phyloP scores from a whole-genome alignment of 1,140 invertebrate genomes.

The Oryctes rhinoceros region DNA sequence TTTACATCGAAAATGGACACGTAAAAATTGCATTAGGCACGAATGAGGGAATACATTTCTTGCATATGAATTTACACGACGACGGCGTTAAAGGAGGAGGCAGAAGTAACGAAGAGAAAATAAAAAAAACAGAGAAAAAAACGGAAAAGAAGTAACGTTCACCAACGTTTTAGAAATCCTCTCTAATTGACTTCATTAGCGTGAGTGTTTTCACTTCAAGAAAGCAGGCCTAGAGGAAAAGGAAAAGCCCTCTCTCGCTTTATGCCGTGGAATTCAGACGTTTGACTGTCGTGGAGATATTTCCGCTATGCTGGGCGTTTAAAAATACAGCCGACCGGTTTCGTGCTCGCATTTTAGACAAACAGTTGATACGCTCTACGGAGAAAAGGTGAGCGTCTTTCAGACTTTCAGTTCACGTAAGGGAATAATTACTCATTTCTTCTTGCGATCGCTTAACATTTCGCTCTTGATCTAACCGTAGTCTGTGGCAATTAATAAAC shows the following conservation, averaged over 20 bases:
- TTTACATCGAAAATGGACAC: not conserved
- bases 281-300: slow-evolving; percentile 17
- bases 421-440: too few relatives aligned
- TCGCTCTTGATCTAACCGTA: too few relatives aligned
- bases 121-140: not conserved
- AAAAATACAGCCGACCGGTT: not conserved
- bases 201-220: slow-evolving; percentile 29
- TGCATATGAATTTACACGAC: not conserved
- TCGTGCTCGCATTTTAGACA: not conserved
- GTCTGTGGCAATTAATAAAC: too few relatives aligned
- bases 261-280: not conserved
- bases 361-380: not conserved
- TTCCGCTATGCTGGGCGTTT: not conserved
- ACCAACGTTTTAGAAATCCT: slow-evolving; percentile 17
- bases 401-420: too few relatives aligned
- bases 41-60: slow-evolving; percentile 9
- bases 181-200: slow-evolving; percentile 35
- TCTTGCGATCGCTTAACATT: too few relatives aligned
- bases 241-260: not conserved
- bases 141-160: slow-evolving; percentile 1
- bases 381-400: not conserved
- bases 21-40: not conserved
- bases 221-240: not conserved
- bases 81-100: not conserved
- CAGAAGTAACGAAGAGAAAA: not conserved